Base-by-base conservation (phyloP, 1,140 invertebrate genomes). In the Drosophila sucinea region DNA sequence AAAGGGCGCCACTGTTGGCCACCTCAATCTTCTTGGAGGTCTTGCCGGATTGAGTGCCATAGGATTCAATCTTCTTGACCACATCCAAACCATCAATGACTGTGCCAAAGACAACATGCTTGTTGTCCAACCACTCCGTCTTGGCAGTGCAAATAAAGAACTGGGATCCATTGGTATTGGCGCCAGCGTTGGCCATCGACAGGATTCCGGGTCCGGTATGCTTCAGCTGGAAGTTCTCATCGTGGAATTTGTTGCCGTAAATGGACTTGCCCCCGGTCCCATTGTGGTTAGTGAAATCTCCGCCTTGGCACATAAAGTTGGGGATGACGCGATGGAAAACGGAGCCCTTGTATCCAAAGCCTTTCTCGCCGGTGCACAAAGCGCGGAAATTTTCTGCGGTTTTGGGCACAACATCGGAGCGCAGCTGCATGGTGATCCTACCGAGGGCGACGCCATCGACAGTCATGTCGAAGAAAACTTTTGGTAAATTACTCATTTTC, bases 291-390 rank as follows among this genome's bases (percentile, higher is more conserved):
- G 51, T 55, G 3, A 55, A 55, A 4, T 55, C 51, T 11, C 51
- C 51, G 27, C 51, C 51, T 30, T 55, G 51, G 51, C 51, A 55
- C 51, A 55, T 55, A 11, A 55, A 55, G 29, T 55, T 55, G 8
- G 51, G 51, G 3, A 55, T 55, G 29, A 55, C 27, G 11, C 51
- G 51, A 30, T 55, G 51, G 10, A 55, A 55, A 29, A 29, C 25
- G 4, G 51, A 55, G 11, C 51, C 51, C 51, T 55, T 55, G 11
- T 55, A 55, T 7, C 51, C 51, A 30, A 4, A 55, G 27, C 51
- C 51, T 25, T 55, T 55, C 27, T 55, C 51, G 7, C 51, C 51
- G 27, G 51, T 55, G 29, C 51, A 55, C 51, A 55, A 11, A 3
- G 51, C 51, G 1, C 25, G 51, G 11, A 55, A 55, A 55, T 55